Percentiles rank a stretch among this genome's conserved stretches.
Conservation (phyloP, 2,113 vertebrate genomes). For the Mola mola region DNA sequence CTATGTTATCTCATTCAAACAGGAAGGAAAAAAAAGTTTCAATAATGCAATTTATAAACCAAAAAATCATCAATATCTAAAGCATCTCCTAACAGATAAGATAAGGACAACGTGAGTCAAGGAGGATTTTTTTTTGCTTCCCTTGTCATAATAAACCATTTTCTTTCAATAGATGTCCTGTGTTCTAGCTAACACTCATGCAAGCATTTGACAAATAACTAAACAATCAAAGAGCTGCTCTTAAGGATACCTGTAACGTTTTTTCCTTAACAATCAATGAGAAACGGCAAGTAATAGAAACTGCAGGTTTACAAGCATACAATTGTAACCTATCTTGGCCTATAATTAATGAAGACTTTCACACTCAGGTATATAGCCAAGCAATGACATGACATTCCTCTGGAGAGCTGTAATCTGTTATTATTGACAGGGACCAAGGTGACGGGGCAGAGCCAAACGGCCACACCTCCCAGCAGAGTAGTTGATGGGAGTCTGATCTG, state of each 20-base stretch:
- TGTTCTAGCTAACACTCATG: no score
- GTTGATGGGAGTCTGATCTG: slow-evolving; percentile 63
- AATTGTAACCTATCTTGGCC: slow-evolving; percentile 64
- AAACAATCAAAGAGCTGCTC: not conserved
- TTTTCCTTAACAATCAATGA: slow-evolving; percentile 20
- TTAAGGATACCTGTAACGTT: not conserved
- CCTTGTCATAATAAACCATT: slow-evolving; percentile 18
- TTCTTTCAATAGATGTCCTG: no score
- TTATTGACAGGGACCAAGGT: slow-evolving; percentile 61
- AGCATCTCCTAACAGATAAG: slow-evolving; percentile 39
- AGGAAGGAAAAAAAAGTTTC: slow-evolving; percentile 24
- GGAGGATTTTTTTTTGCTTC: slow-evolving; percentile 32
- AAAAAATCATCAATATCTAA: slow-evolving; percentile 7
- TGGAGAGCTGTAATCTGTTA: slow-evolving; percentile 73
- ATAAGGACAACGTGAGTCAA: slow-evolving; percentile 44
- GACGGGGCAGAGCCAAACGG: slow-evolving; percentile 52
- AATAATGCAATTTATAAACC: slow-evolving; percentile 25
- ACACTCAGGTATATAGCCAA: slow-evolving; percentile 67
- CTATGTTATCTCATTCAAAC: slow-evolving; percentile 53
- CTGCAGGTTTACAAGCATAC: slow-evolving; percentile 58
- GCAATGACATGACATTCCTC: slow-evolving; percentile 73
- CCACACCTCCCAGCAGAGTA: slow-evolving; percentile 63
- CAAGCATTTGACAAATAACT: no score
- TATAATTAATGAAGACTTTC: slow-evolving; percentile 68
- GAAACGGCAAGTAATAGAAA: slow-evolving; percentile 44